A percentile compares a stretch with the other conserved stretches of the same genome.
Evolutionary conservation across 1,140 invertebrate species (phyloP).

Genomic region (Trichonephila inaurata): DNA sequence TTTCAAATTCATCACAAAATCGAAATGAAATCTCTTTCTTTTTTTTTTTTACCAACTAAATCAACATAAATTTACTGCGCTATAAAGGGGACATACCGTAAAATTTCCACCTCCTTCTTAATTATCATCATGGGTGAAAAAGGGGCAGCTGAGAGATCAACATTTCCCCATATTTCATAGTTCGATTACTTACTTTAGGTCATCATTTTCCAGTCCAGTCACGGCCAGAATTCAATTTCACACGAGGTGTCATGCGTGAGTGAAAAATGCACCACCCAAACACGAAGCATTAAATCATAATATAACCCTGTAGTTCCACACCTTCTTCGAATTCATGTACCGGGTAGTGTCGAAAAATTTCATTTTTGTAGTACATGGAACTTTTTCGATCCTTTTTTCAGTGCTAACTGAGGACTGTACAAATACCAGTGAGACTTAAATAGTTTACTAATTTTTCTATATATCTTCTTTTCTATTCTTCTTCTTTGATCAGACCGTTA

Average conservation of each 20-base stretch:
- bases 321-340: not conserved
- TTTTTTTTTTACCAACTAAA: too few relatives aligned
- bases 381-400: too few relatives aligned
- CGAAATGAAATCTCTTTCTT: too few relatives aligned
- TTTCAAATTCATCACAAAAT: too few relatives aligned
- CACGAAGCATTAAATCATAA: not conserved
- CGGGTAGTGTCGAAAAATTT: not conserved
- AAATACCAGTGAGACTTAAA: too few relatives aligned
- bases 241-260: conserved; percentile 12
- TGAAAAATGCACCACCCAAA: not conserved
- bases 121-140: not conserved
- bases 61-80: too few relatives aligned
- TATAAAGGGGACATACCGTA: too few relatives aligned
- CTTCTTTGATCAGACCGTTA: too few relatives aligned
- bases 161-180: not conserved
- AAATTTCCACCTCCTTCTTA: not conserved
- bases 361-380: not conserved
- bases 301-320: not conserved
- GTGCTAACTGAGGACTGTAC: too few relatives aligned
- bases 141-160: not conserved
- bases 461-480: too few relatives aligned
- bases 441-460: too few relatives aligned
- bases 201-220: not conserved
- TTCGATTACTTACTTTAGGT: not conserved
- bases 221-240: not conserved